Percentiles rank a stretch among this genome's conserved stretches.
Evolutionary conservation across 1,140 invertebrate species (phyloP).

Genomic region (Formica exsecta): DNA sequence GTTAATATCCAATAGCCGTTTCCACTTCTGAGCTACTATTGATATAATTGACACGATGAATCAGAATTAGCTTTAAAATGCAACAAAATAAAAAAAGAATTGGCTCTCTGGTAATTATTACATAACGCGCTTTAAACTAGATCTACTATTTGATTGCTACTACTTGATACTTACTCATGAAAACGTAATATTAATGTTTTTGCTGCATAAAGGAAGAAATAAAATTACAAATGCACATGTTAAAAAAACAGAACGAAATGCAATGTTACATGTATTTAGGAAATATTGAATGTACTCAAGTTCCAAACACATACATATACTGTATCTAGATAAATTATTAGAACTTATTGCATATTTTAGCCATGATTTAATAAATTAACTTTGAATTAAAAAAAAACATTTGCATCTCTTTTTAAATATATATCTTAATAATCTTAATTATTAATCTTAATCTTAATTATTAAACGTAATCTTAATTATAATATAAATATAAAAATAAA

Average conservation of each 20-base stretch:
- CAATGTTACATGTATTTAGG: neutral
- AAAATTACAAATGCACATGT: neutral
- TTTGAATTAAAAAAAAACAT: neutral
- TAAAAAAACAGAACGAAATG: neutral
- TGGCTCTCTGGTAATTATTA: neutral
- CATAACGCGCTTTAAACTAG: neutral
- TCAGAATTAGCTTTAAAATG: neutral
- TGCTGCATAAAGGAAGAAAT: neutral
- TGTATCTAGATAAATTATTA: neutral
- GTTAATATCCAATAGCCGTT: neutral
- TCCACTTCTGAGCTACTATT: neutral
- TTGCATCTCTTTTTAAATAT: neutral
- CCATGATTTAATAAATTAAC: neutral
- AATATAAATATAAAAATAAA: neutral
- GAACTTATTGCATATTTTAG: neutral
- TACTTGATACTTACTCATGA: no score
- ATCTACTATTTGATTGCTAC: neutral
- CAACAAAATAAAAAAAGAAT: neutral
- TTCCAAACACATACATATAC: no score
- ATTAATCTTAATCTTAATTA: neutral
- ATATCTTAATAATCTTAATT: neutral
- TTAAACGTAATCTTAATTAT: neutral
- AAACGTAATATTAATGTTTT: constrained; percentile 22
- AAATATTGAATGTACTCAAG: neutral
- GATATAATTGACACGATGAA: neutral